Evolutionary conservation across 2,888 invertebrate genomes (phyloP), one percentile per base, ranked within the genome.

Genomic region (Hydroisotoma schaefferi): DNA sequence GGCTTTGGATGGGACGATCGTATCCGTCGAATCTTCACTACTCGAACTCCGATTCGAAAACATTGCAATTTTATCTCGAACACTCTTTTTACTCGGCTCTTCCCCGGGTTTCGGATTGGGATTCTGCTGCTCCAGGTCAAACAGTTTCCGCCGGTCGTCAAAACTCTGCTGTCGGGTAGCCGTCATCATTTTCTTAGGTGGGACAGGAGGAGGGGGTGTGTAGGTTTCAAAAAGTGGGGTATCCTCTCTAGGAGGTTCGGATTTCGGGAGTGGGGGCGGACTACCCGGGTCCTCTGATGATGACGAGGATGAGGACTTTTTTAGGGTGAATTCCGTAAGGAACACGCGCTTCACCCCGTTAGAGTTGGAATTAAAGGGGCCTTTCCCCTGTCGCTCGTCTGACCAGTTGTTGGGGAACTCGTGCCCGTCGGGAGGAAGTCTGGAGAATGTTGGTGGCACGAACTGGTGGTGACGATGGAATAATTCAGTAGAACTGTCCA

Each of bases 51-150:
- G 80, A 70, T 80, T 83, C 46, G 89, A 88, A 77, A 90, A 90
- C 87, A 90, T 88, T 59, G 90, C 90, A 73, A 90, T 90, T 79
- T 90, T 90, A 75, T 90, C 90, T 74, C 86, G 84, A 57, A 90
- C 89, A 74, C 88, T 89, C 69, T 84, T 85, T 77, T 87, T 87
- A 67, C 88, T 88, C 74, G 86, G 85, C 71, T 88, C 87, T 77
- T 88, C 62, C 87, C 77, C 87, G 62, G 20, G 63, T 15, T 15
- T 37, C 12, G 29, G 29, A n/a, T 28, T 4, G 2, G 44, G 12
- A 6, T 47, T 43, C 12, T 29, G 33, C 15, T 54, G n/a, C 52
- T 66, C 48, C 20, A 26, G 22, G 29, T 62, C 68, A 57, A 71
- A 68, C 6, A 71, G 43, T 47, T 58, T 59, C 38, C 68, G 63